Conservation (phyloP, 2,113 vertebrate genomes). For the Mesembrinibis cayennensis region DNA sequence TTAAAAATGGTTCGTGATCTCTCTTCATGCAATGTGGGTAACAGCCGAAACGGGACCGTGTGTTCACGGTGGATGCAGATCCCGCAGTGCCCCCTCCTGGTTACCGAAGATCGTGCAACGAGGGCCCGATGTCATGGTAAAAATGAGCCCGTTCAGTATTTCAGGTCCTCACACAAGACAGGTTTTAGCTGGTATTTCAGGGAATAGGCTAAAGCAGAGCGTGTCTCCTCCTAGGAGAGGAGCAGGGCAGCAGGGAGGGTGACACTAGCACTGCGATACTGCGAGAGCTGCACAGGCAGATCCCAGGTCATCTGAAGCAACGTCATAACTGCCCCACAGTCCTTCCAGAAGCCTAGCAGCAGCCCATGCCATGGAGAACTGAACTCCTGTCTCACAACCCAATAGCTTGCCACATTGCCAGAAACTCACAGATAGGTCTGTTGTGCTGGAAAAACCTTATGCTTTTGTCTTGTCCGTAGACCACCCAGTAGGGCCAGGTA, state of each 20-base stretch:
- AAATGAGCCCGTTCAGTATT: not conserved
- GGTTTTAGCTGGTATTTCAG: not conserved
- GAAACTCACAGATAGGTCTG: not conserved
- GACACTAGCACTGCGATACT: too few relatives aligned
- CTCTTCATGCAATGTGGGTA: accelerated
- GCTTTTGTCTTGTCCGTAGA: not conserved
- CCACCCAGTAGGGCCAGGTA: not conserved
- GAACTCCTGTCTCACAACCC: not conserved
- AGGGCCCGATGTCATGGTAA: accelerated
- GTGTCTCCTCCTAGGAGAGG: not conserved
- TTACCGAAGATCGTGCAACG: not conserved
- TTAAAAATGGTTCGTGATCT: not conserved
- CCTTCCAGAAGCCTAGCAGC: not conserved
- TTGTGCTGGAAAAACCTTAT: not conserved
- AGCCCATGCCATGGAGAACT: not conserved
- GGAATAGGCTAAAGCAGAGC: not conserved
- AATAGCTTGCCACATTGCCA: not conserved
- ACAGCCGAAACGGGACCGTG: accelerated
- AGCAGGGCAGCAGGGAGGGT: not conserved
- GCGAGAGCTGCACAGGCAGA: not conserved
- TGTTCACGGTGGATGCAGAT: not conserved
- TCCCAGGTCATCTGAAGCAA: not conserved
- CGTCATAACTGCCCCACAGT: accelerated
- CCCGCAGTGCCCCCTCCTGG: not conserved
- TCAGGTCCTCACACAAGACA: not conserved